These are phyloP conservation scores for Chrysomela aeneicollis DNA, from an alignment of 2,888 invertebrate genomes.

Conservation along the genomic window DNA sequence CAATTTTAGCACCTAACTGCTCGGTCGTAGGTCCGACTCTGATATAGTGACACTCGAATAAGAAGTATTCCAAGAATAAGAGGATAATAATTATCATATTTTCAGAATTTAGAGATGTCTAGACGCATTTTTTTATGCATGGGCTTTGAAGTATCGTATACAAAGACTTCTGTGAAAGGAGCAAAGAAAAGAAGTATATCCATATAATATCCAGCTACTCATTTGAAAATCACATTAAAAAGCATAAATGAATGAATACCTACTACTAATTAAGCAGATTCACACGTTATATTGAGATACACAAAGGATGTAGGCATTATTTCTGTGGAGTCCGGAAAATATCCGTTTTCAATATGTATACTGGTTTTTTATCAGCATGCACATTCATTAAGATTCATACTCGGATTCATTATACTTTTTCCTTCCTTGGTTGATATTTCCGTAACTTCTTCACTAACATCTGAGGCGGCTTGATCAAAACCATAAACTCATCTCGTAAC, in stretches of 20 bases:
- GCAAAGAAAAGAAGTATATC: not conserved
- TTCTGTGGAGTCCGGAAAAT: constrained; percentile 39
- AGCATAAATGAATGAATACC: constrained; percentile 31
- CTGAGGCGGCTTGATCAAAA: not conserved
- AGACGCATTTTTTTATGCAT: constrained; percentile 28
- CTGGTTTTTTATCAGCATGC: constrained; percentile 26
- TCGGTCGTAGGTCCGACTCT: too few species aligned
- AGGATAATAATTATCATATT: constrained; percentile 26
- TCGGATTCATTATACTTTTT: constrained; percentile 29
- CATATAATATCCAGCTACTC: constrained; percentile 25
- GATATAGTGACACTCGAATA: constrained; percentile 5
- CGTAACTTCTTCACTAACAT: constrained; percentile 12
- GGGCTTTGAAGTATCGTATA: constrained; percentile 18
- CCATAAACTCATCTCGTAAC: not conserved
- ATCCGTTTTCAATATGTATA: constrained; percentile 33
- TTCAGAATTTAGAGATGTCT: constrained; percentile 26
- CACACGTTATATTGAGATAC: constrained; percentile 47
- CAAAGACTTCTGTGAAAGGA: constrained; percentile 19
- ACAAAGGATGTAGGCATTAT: constrained; percentile 35
- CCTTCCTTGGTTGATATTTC: constrained; percentile 27
- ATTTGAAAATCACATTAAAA: constrained; percentile 37
- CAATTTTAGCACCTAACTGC: too few species aligned
- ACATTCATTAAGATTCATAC: constrained; percentile 33
- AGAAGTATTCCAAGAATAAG: constrained; percentile 16
- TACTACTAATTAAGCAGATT: constrained; percentile 48